Evolutionary conservation across 2,113 vertebrate genomes (phyloP).

Genomic region (Pollimyrus isidori): DNA sequence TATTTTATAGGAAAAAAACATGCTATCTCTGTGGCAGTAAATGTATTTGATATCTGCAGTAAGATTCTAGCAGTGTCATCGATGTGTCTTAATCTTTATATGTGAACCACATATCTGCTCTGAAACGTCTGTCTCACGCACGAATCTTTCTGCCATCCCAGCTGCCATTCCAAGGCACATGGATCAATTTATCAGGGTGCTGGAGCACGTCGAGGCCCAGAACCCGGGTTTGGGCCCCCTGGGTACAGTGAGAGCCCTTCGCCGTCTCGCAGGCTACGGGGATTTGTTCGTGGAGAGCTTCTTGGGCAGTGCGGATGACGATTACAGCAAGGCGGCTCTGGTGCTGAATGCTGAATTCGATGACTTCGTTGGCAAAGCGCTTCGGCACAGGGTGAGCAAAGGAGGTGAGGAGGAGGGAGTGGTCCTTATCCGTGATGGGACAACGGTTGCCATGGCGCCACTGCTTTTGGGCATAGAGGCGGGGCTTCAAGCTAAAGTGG

Average conservation of each 20-base stretch:
- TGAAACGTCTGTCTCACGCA: not conserved
- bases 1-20: not conserved
- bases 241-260: conserved; percentile 36
- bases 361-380: conserved; percentile 45
- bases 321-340: not conserved
- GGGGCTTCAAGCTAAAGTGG: conserved; percentile 43
- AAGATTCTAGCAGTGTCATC: not conserved
- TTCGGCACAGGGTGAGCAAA: conserved; percentile 35
- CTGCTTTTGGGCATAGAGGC: conserved; percentile 62
- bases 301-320: conserved; percentile 38
- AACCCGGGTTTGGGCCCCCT: conserved; percentile 22
- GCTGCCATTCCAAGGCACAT: conserved; percentile 52
- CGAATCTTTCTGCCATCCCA: conserved; percentile 27
- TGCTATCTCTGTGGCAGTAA: not conserved
- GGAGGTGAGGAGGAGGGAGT: conserved; percentile 54
- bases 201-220: conserved; percentile 54
- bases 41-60: not conserved
- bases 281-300: conserved; percentile 42
- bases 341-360: conserved; percentile 26
- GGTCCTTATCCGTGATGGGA: conserved; percentile 70
- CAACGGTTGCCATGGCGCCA: conserved; percentile 61
- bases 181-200: conserved; percentile 55
- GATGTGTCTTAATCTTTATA: not conserved
- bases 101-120: not conserved
- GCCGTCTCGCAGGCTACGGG: conserved; percentile 37